Conservation (phyloP, 2,888 invertebrate genomes). For the Theodoxus fluviatilis region DNA sequence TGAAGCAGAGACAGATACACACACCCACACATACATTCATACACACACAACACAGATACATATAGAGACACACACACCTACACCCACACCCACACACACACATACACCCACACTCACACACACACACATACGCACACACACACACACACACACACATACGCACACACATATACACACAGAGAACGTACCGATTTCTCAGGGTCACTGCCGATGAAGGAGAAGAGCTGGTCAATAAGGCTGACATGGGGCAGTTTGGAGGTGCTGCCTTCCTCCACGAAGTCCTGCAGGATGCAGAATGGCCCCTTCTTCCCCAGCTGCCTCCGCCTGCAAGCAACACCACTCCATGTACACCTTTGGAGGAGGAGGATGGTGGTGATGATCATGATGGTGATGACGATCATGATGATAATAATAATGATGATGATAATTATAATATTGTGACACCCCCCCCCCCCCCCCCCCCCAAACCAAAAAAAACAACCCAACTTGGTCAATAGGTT, state of each 20-base stretch:
- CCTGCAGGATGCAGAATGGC: constrained; percentile 51
- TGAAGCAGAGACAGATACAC: not conserved
- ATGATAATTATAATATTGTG: too few relatives aligned
- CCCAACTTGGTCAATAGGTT: too few relatives aligned
- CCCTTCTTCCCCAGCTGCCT: constrained; percentile 47
- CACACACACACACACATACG: not conserved
- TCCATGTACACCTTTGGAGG: too few relatives aligned
- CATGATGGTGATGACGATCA: too few relatives aligned
- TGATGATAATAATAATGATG: too few relatives aligned
- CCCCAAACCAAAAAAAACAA: too few relatives aligned
- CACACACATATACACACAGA: not conserved
- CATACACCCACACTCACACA: not conserved
- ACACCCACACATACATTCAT: not conserved
- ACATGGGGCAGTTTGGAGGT: constrained; percentile 55
- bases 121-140: not conserved
- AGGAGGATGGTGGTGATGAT: too few relatives aligned
- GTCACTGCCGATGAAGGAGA: constrained; percentile 62
- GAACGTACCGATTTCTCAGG: constrained; percentile 62
- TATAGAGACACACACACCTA: not conserved
- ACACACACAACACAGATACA: not conserved
- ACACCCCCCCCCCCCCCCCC: too few relatives aligned
- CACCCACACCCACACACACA: not conserved
- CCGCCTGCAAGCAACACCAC: constrained; percentile 37
- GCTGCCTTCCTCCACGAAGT: constrained; percentile 53
- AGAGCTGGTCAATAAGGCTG: constrained; percentile 62